Evolutionary conservation across 2,888 invertebrate genomes (phyloP).

Genomic region (Hypolimnas misippus): DNA sequence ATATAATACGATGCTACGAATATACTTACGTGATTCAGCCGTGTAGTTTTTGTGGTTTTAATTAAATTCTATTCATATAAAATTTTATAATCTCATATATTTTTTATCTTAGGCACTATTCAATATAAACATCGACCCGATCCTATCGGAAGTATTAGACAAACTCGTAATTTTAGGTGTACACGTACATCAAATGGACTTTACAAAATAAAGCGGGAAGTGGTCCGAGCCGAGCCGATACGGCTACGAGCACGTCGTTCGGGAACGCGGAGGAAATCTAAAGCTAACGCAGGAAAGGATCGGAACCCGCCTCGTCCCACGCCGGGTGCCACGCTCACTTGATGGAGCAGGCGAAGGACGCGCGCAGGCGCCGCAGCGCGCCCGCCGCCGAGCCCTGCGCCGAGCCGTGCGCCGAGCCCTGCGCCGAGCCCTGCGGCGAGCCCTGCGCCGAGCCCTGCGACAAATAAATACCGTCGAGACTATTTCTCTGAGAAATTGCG

Average conservation of each 20-base stretch:
- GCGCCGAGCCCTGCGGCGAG: no score
- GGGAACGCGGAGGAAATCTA: not conserved
- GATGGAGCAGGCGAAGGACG: conserved; percentile 72
- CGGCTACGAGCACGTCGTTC: not conserved
- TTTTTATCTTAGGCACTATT: conserved; percentile 5
- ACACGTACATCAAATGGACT: not conserved
- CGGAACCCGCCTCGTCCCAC: not conserved
- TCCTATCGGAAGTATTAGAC: not conserved
- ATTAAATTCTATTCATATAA: not conserved
- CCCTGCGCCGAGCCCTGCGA: no score
- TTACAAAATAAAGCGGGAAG: no score
- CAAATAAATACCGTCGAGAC: no score
- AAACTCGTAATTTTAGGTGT: not conserved
- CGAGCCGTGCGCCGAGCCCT: conserved; percentile 34
- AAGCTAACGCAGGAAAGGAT: not conserved
- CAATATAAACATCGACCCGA: not conserved
- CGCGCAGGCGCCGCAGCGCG: conserved; percentile 64
- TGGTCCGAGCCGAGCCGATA: not conserved
- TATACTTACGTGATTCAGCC: not conserved
- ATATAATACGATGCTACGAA: not conserved
- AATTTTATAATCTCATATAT: conserved; percentile 1
- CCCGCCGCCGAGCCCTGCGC: conserved; percentile 21
- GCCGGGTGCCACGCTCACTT: conserved; percentile 53
- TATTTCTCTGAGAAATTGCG: no score
- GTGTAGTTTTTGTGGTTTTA: no score